Conservation (phyloP, 1,140 invertebrate genomes). For the Hyles euphorbiae region DNA sequence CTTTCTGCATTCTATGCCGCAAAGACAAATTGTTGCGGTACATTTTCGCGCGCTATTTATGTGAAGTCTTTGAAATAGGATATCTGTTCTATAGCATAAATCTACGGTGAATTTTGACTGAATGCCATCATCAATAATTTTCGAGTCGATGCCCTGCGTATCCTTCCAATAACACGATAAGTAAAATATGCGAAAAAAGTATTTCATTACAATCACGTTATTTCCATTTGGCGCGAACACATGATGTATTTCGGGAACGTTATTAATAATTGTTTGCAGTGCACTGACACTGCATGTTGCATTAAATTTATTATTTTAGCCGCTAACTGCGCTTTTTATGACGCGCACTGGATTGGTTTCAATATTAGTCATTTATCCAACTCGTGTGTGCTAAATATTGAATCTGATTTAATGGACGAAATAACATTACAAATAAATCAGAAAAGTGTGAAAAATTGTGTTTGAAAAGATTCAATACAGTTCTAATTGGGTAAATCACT, state of each 20-base stretch:
- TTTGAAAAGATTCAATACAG: too few relatives aligned
- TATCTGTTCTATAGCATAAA: too few relatives aligned
- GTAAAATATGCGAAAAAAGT: not conserved
- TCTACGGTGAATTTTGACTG: not conserved
- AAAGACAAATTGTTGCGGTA: too few relatives aligned
- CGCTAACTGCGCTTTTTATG: not conserved
- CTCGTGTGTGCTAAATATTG: not conserved
- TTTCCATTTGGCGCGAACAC: constrained; percentile 9
- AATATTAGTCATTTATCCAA: not conserved
- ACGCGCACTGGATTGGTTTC: not conserved
- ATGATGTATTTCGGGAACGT: constrained; percentile 15
- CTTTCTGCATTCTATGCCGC: too few relatives aligned
- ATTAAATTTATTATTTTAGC: constrained; percentile 5
- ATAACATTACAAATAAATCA: too few relatives aligned
- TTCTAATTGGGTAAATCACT: too few relatives aligned
- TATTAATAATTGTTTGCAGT: constrained; percentile 22
- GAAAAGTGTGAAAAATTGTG: too few relatives aligned
- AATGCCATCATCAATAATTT: not conserved
- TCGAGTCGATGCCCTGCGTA: too few relatives aligned
- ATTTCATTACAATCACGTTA: constrained; percentile 5
- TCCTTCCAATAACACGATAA: too few relatives aligned
- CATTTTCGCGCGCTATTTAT: too few relatives aligned
- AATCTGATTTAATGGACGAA: too few relatives aligned
- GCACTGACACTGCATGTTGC: constrained; percentile 11
- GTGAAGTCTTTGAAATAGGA: too few relatives aligned